These are phyloP conservation scores for Brachymystax lenok DNA, from an alignment of 2,797 vertebrate genomes.

Conservation along the genomic window DNA sequence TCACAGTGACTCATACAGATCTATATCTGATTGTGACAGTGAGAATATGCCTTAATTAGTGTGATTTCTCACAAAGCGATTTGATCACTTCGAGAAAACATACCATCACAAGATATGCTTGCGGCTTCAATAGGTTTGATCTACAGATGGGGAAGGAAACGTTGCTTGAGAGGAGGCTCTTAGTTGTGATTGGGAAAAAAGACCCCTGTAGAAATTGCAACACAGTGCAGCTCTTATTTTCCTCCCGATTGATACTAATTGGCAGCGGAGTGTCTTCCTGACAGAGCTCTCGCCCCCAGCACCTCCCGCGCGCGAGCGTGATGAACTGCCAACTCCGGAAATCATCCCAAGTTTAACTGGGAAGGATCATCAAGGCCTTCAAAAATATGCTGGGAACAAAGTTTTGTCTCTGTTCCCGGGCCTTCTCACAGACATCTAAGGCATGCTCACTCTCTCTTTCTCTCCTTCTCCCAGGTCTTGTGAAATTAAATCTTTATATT, in stretches of 20 bases:
- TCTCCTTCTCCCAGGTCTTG: conserved; percentile 20
- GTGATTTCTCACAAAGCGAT: conserved; percentile 45
- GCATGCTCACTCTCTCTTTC: conserved; percentile 10
- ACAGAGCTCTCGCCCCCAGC: conserved; percentile 63
- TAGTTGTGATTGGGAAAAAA: conserved; percentile 18
- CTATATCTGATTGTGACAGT: conserved; percentile 20
- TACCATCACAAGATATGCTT: conserved; percentile 24
- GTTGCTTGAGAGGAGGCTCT: conserved; percentile 24
- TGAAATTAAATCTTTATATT: conserved; percentile 38
- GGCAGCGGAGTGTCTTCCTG: conserved; percentile 57
- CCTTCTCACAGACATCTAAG: conserved; percentile 43
- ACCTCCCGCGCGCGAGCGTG: conserved; percentile 49
- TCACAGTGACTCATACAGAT: neutral
- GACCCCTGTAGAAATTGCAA: conserved; percentile 40
- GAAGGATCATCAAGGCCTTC: conserved; percentile 64
- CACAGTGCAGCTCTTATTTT: conserved; percentile 61
- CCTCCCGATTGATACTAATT: conserved; percentile 72
- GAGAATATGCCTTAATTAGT: conserved; percentile 17
- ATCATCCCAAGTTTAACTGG: conserved; percentile 68
- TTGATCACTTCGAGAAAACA: conserved; percentile 33
- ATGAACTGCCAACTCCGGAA: conserved; percentile 68
- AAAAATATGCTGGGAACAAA: conserved; percentile 47
- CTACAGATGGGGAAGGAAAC: conserved; percentile 38
- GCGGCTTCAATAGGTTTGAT: conserved; percentile 50
- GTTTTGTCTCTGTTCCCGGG: conserved; percentile 6